A percentile compares a stretch with the other conserved stretches of the same genome.
Conservation (phyloP, 2,888 invertebrate species). For the Corbicula japonica region DNA sequence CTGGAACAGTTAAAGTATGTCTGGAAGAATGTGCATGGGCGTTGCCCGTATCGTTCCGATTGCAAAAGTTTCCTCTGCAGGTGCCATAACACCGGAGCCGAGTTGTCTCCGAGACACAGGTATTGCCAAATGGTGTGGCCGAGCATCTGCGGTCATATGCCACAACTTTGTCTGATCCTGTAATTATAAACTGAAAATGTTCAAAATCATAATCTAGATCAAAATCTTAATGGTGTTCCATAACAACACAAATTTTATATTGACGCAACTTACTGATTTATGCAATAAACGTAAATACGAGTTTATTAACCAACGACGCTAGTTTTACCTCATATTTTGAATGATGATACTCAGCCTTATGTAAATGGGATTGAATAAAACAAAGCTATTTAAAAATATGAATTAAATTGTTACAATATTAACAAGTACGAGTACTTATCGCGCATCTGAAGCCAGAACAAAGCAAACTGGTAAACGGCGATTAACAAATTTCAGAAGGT, state of each 20-base stretch:
- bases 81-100: conserved; percentile 12
- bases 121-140: not conserved
- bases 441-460: too few species aligned
- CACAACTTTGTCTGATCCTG: conserved; percentile 9
- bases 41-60: conserved; percentile 23
- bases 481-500: too few species aligned
- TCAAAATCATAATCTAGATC: not conserved
- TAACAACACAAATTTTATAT: not conserved
- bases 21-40: not conserved
- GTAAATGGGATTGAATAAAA: too few species aligned
- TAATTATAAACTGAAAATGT: not conserved
- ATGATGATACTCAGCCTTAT: not conserved
- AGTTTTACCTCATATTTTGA: not conserved
- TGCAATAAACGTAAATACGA: not conserved
- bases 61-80: conserved; percentile 22
- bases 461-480: too few species aligned
- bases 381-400: too few species aligned
- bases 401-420: too few species aligned
- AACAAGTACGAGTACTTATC: too few species aligned
- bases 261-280: not conserved
- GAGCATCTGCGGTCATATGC: conserved; percentile 17
- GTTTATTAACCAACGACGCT: not conserved
- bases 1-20: not conserved
- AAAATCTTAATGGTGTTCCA: not conserved
- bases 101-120: conserved; percentile 7